Percentiles rank a stretch among this genome's conserved stretches.
Evolutionary conservation across 2,888 invertebrate genomes (phyloP).

Genomic region (Nomada ferruginata): DNA sequence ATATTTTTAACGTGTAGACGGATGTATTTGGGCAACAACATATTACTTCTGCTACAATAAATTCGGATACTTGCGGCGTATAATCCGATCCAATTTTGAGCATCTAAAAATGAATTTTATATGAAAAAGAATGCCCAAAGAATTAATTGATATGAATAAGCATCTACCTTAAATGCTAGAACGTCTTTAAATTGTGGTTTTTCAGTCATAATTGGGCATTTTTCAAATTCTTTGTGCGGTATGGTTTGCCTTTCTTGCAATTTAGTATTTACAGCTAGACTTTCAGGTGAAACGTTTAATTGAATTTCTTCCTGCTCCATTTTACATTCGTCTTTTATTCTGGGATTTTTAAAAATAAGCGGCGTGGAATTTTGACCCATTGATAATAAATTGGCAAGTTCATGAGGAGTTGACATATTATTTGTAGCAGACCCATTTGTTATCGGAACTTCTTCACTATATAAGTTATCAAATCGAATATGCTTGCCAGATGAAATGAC

Average conservation of each 20-base stretch:
- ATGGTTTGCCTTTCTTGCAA: background rate
- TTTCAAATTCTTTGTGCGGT: constrained; percentile 27
- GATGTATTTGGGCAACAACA: constrained; percentile 56
- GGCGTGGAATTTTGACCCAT: constrained; percentile 75
- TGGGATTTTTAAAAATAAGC: constrained; percentile 67
- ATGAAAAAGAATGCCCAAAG: constrained; percentile 2
- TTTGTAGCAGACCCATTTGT: constrained; percentile 18
- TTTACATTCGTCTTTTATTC: constrained; percentile 37
- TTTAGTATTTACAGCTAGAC: background rate
- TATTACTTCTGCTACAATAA: constrained; percentile 79
- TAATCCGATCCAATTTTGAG: constrained; percentile 81
- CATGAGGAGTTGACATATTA: constrained; percentile 30
- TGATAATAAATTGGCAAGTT: constrained; percentile 70
- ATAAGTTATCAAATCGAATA: constrained; percentile 72
- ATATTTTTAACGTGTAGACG: constrained; percentile 72
- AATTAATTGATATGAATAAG: background rate
- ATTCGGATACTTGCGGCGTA: constrained; percentile 82
- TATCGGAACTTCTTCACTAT: constrained; percentile 50
- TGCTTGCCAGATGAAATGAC: constrained; percentile 74
- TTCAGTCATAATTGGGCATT: constrained; percentile 33
- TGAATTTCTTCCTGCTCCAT: constrained; percentile 9
- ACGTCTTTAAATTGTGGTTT: constrained; percentile 61
- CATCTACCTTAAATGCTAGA: constrained; percentile 72
- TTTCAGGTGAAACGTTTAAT: background rate
- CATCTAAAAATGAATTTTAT: constrained; percentile 74